Evolutionary conservation across 2,888 invertebrate species (phyloP).

Genomic region (Neocrepidodera transversa): DNA sequence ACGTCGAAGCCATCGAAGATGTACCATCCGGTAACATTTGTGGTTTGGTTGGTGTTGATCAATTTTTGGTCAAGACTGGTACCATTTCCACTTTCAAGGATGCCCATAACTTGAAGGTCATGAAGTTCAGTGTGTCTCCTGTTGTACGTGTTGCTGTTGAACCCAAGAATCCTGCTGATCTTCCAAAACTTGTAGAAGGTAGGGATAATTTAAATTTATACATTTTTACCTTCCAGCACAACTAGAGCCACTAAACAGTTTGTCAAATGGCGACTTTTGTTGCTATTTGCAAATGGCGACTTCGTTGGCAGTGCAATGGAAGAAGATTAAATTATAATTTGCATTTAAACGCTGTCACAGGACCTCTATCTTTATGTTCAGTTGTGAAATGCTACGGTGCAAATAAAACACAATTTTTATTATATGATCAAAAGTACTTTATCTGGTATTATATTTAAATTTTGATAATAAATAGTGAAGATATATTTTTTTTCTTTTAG

Average conservation of each 20-base stretch:
- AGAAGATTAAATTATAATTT: slow-evolving; percentile 65
- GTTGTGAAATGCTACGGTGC: slow-evolving; percentile 70
- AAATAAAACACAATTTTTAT: slow-evolving; percentile 58
- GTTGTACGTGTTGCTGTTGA: slow-evolving; percentile 99
- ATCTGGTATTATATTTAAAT: not conserved
- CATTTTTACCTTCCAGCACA: slow-evolving; percentile 48
- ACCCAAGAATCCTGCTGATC: slow-evolving; percentile 98
- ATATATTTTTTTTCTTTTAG: slow-evolving; percentile 40
- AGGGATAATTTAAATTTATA: too few species aligned
- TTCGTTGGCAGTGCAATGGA: slow-evolving; percentile 73
- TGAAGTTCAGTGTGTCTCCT: slow-evolving; percentile 99
- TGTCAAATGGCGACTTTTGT: slow-evolving; percentile 33
- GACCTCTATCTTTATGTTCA: slow-evolving; percentile 85
- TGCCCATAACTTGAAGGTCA: slow-evolving; percentile 99
- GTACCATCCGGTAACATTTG: slow-evolving; percentile 99
- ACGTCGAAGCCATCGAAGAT: slow-evolving; percentile 99
- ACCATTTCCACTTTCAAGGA: slow-evolving; percentile 99
- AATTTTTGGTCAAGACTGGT: slow-evolving; percentile 98
- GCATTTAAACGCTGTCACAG: slow-evolving; percentile 73
- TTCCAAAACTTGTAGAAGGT: slow-evolving; percentile 97
- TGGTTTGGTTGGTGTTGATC: slow-evolving; percentile 99
- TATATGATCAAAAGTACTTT: not conserved
- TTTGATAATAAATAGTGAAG: too few species aligned
- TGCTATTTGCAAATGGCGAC: slow-evolving; percentile 52
- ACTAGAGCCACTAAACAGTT: slow-evolving; percentile 51